These are phyloP conservation scores for Chorisops tibialis DNA, from an alignment of 2,888 invertebrate genomes.

Conservation along the genomic window DNA sequence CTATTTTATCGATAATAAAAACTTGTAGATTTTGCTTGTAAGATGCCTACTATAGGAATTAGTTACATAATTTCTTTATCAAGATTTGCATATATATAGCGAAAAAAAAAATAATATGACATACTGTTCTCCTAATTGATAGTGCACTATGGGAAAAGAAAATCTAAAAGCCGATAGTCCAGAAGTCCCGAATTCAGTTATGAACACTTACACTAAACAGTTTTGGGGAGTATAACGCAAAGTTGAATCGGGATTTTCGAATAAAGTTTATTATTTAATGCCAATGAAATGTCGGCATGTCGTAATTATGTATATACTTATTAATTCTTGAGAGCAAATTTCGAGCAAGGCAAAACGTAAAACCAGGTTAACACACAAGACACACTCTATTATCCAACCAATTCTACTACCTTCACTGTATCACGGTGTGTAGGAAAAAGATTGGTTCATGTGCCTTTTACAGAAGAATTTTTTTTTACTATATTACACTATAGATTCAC, in stretches of 20 bases:
- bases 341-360: too few relatives aligned
- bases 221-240: too few relatives aligned
- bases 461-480: slow-evolving; percentile 19
- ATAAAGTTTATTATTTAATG: too few relatives aligned
- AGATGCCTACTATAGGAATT: slow-evolving; percentile 2
- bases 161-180: neutral
- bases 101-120: neutral
- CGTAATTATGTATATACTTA: too few relatives aligned
- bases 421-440: slow-evolving; percentile 7
- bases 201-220: too few relatives aligned
- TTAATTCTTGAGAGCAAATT: too few relatives aligned
- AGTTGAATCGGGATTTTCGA: too few relatives aligned
- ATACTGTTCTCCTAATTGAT: slow-evolving; percentile 9
- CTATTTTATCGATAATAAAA: slow-evolving; percentile 20
- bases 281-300: too few relatives aligned
- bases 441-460: slow-evolving; percentile 21
- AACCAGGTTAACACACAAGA: slow-evolving; percentile 1
- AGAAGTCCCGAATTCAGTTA: neutral
- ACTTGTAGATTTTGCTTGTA: neutral
- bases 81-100: neutral
- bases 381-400: slow-evolving; percentile 10
- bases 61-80: slow-evolving; percentile 17
- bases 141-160: slow-evolving; percentile 4
- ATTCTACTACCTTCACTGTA: slow-evolving; percentile 5
- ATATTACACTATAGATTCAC: slow-evolving; percentile 13